Base-by-base conservation (phyloP, 2,888 invertebrate species). In the Sinhomidia bicolor region DNA sequence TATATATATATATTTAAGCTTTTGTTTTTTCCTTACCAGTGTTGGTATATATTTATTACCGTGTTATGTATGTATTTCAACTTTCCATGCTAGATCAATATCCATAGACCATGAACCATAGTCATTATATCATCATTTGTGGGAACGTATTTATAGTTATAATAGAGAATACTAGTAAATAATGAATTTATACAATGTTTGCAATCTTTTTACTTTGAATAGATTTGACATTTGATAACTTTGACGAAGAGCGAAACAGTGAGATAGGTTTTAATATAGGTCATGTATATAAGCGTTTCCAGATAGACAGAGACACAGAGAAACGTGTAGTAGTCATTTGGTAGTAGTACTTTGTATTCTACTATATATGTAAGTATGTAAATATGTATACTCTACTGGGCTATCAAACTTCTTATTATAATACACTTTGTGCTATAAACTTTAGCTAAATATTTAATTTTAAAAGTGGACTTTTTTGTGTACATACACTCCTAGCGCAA, bases 231-330 rank as follows among this genome's bases (percentile, higher is more conserved):
- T n/a, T 2, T 51, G 14, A 51, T 51, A 17, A 57, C 17, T 17
- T 7, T 47, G 14, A 23, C 2, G 65, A 9, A n/a, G 32, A 26
- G 17, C n/a, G 12, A 32, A 6, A 36, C 36, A 74, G 71, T 74
- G 71, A 74, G 71, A 32, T n/a, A 65, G 65, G 29, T 29, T 2
- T 12, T 44, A 44, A 20, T 74, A 14, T 51, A 76, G 76, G 51
- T 76, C 76, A 76, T 51, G 76, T 51, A 51, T 51, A 76, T 76
- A 76, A 76, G 54, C 76, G 76, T 76, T 76, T 76, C 76, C 76
- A 26, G 51, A 74, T 10, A 76, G 51, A 76, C 51, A 47, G 23
- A 74, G 44, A 20, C 76, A 26, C 1, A 76, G 47, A 74, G 44
- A 62, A 3, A 7, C n/a, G 20, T 57, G 7, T 36, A 36, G 4